These are phyloP conservation scores for Campylorhamphus procurvoides DNA, from an alignment of 2,113 vertebrate genomes.

Conservation along the genomic window DNA sequence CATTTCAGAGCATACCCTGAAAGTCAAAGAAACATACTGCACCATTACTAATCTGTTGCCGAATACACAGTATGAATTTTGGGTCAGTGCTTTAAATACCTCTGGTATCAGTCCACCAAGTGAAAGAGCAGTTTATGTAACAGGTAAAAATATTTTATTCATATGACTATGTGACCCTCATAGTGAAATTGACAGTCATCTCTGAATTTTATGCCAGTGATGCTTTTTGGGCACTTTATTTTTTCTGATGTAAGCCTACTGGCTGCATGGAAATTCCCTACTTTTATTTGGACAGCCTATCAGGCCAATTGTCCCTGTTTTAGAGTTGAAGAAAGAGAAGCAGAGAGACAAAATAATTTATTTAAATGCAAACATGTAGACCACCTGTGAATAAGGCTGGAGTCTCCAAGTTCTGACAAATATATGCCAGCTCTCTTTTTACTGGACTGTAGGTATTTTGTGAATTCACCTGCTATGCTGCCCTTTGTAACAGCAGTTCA, in stretches of 20 bases:
- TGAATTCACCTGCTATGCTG: not conserved
- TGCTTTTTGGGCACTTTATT: not conserved
- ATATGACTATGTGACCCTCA: not conserved
- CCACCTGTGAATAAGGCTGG: not conserved
- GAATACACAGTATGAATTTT: slow-evolving; percentile 93
- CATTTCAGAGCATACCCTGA: slow-evolving; percentile 77
- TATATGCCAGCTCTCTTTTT: not conserved
- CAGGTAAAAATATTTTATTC: slow-evolving; percentile 78
- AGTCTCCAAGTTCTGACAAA: not conserved
- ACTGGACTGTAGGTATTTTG: not conserved
- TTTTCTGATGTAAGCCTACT: not conserved
- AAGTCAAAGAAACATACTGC: slow-evolving; percentile 91
- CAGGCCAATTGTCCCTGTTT: not conserved
- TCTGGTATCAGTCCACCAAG: slow-evolving; percentile 88
- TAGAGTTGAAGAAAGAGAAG: not conserved
- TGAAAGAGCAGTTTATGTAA: slow-evolving; percentile 88
- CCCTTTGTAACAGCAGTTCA: not conserved
- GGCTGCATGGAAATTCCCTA: not conserved
- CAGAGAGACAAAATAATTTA: not conserved
- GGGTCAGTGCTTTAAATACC: slow-evolving; percentile 90
- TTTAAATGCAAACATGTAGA: not conserved
- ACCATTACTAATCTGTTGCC: slow-evolving; percentile 84
- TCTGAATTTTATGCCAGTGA: not conserved
- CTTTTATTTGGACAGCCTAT: not conserved
- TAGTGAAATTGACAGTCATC: not conserved